Conservation (phyloP, 2,797 vertebrate genomes). For the Rhinophrynus dorsalis region DNA sequence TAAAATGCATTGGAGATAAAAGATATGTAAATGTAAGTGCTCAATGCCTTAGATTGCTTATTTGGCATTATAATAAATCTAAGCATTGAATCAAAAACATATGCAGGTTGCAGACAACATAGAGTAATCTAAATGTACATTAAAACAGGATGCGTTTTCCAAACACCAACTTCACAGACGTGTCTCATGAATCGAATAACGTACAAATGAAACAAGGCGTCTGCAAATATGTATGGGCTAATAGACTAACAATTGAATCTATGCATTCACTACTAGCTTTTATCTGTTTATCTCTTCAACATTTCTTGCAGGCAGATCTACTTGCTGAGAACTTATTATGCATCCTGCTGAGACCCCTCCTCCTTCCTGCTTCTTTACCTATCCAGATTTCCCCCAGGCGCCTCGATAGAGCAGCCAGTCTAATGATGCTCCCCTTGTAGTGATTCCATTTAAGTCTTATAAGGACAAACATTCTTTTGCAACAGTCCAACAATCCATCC, state of each 20-base stretch:
- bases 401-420: neutral
- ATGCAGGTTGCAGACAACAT: no score
- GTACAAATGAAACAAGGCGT: slow-evolving; percentile 14
- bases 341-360: slow-evolving; percentile 15
- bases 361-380: slow-evolving; percentile 30
- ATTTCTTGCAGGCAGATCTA: slow-evolving; percentile 8
- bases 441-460: neutral
- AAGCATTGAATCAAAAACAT: no score
- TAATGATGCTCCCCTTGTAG: slow-evolving; percentile 10
- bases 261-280: slow-evolving; percentile 22
- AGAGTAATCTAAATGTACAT: no score
- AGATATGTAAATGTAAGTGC: no score
- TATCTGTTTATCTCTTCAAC: slow-evolving; percentile 25
- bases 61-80: no score
- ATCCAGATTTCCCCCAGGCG: slow-evolving; percentile 14
- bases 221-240: neutral
- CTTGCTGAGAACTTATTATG: slow-evolving; percentile 15
- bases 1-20: no score
- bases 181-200: slow-evolving; percentile 10
- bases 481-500: slow-evolving; percentile 6
- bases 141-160: no score
- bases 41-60: no score
- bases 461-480: slow-evolving; percentile 7
- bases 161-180: slow-evolving; percentile 4
- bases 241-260: neutral